Base-by-base conservation (phyloP, 2,888 invertebrate genomes). In the Oscheius sp. region DNA sequence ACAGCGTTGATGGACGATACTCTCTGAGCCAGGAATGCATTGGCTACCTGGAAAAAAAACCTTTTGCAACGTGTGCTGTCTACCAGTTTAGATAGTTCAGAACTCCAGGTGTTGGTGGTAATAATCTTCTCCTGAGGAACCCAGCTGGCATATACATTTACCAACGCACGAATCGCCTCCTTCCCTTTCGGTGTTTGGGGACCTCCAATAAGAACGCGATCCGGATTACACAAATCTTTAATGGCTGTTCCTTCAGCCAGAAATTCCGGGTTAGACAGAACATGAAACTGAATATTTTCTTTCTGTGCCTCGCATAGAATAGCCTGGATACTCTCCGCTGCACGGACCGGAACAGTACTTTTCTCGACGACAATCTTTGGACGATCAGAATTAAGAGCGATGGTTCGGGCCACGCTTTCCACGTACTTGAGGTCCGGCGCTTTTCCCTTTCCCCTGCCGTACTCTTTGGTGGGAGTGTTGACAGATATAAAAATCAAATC, bases 401-500 rank as follows among this genome's bases (percentile, higher is more conserved):
- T 98, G 91, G 93, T 92, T 62, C 98, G 90, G 0, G 97, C 95
- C 0, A 95, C 95, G 64, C 92, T 92, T 88, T 98, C 98, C 0
- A 98, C 93, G 86, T 94, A 96, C 86, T 94, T 95, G 49, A 98
- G 89, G 88, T 98, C 97, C 3, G 97, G 95, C 0, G 97, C 98
- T 80, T 95, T 90, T 2, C 97, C 97, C 49, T 73, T 74, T 49
- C 78, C 78, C 1, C 94, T 92, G 5, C 98, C 98, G 86, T 93
- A 94, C 0, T 91, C 93, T 89, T 98, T 98, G 4, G 97, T 98
- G 2, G 98, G 98, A 12, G 98, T 98, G 87, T 98, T 98, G 0
- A 98, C 98, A 28, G 95, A 97, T 80, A 99, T 97, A 87, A 99
- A 98, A 82, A 99, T 96, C 64, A 99, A 89, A 87, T 98, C 95